phyloP scores from a whole-genome alignment of 2,113 vertebrate species.

The Ameiurus melas region DNA sequence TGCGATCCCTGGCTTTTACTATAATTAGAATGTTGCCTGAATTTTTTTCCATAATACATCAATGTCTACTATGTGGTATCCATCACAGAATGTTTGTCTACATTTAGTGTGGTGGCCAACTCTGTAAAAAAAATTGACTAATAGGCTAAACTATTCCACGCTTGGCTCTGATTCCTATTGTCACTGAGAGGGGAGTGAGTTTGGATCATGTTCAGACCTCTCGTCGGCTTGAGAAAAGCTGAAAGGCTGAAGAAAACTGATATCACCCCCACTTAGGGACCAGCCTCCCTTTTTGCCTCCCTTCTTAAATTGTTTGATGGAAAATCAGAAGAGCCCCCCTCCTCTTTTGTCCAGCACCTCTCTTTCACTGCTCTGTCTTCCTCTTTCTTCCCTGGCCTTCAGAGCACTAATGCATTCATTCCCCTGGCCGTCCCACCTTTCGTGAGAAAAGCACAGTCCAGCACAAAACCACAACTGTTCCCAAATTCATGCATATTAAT shows the following conservation, averaged over 20 bases:
- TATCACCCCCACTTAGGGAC: slow-evolving; percentile 50
- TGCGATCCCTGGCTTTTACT: background rate
- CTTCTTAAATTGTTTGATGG: slow-evolving; percentile 54
- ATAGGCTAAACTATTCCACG: slow-evolving; percentile 34
- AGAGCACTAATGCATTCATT: slow-evolving; percentile 74
- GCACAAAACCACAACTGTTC: slow-evolving; percentile 77
- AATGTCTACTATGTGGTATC: background rate
- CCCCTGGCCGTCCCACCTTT: slow-evolving; percentile 74
- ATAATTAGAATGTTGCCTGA: background rate
- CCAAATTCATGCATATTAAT: slow-evolving; percentile 81
- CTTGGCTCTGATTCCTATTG: slow-evolving; percentile 40
- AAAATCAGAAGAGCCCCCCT: slow-evolving; percentile 46
- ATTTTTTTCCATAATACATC: slow-evolving; percentile 18
- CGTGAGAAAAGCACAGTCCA: slow-evolving; percentile 68
- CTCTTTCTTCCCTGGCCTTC: slow-evolving; percentile 53
- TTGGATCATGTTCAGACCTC: slow-evolving; percentile 48
- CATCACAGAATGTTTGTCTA: slow-evolving; percentile 3
- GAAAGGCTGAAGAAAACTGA: slow-evolving; percentile 52
- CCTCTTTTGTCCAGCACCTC: slow-evolving; percentile 52
- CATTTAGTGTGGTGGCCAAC: slow-evolving; percentile 26
- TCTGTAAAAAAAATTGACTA: slow-evolving; percentile 17
- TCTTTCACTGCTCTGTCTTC: slow-evolving; percentile 54
- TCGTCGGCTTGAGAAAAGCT: slow-evolving; percentile 41
- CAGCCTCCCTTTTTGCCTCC: slow-evolving; percentile 42
- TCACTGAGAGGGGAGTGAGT: slow-evolving; percentile 31